Evolutionary conservation across 1,140 invertebrate species (phyloP).

Genomic region (Drosophila virilis): DNA sequence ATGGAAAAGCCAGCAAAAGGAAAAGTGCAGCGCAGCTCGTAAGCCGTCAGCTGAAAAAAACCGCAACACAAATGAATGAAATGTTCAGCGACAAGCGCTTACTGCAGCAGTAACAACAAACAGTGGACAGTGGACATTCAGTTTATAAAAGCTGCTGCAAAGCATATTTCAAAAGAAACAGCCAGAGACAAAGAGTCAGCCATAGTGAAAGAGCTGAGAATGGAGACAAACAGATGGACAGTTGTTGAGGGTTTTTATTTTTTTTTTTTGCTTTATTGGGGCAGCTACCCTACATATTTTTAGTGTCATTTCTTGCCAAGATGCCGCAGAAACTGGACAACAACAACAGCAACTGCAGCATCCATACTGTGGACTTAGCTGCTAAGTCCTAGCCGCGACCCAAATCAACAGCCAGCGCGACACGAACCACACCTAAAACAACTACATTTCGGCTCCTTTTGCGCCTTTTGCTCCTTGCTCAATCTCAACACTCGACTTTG

Average conservation of each 20-base stretch:
- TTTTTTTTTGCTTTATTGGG: conserved; percentile 3
- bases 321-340: conserved; percentile 23
- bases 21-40: conserved; percentile 37
- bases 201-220: conserved; percentile 5
- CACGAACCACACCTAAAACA: neutral
- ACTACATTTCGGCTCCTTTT: conserved; percentile 6
- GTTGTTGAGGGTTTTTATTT: conserved; percentile 8
- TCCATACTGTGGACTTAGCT: conserved; percentile 47
- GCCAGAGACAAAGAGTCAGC: neutral
- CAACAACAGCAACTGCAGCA: conserved; percentile 18
- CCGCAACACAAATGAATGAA: conserved; percentile 78
- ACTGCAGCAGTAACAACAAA: conserved; percentile 28
- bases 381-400: conserved; percentile 75
- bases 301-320: conserved; percentile 64
- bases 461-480: conserved; percentile 23
- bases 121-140: conserved; percentile 42
- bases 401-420: conserved; percentile 61
- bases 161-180: conserved; percentile 39
- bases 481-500: conserved; percentile 8
- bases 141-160: conserved; percentile 48
- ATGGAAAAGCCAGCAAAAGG: conserved; percentile 13
- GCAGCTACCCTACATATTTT: conserved; percentile 68
- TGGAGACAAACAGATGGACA: conserved; percentile 30
- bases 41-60: conserved; percentile 56
- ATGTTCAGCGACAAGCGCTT: conserved; percentile 56